These are phyloP conservation scores for Saguinus imperator DNA, from an alignment of 2,113 vertebrate species.

Conservation along the genomic window DNA sequence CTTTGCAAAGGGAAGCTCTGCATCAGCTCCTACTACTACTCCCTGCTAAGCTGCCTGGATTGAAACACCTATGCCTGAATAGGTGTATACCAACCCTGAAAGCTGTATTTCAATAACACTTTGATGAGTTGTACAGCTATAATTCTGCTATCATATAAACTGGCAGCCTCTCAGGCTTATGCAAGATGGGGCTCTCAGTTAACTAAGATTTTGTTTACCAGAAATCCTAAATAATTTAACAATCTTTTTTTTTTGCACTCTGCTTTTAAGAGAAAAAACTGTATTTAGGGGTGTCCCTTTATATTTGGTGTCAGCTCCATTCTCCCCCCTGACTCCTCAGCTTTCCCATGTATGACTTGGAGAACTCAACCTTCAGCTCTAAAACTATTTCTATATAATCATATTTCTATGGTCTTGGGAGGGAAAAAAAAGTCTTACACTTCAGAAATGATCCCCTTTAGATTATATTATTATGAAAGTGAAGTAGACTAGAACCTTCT, in stretches of 20 bases:
- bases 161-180: neutral
- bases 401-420: neutral
- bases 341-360: neutral
- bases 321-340: neutral
- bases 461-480: neutral
- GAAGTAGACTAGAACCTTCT: neutral
- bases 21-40: neutral
- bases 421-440: neutral
- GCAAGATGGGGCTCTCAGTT: neutral
- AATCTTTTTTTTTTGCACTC: neutral
- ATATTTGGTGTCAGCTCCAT: neutral
- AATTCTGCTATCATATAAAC: neutral
- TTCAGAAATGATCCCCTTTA: neutral
- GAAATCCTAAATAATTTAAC: neutral
- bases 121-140: neutral
- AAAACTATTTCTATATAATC: neutral
- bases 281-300: neutral
- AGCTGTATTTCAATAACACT: neutral
- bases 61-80: neutral
- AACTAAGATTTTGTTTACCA: neutral
- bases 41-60: neutral
- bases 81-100: neutral
- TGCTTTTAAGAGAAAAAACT: neutral
- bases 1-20: neutral
- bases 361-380: neutral